A percentile compares a stretch with the other conserved stretches of the same genome.
Evolutionary conservation across 2,797 vertebrate genomes (phyloP).

Genomic region (Hemitrygon akajei): DNA sequence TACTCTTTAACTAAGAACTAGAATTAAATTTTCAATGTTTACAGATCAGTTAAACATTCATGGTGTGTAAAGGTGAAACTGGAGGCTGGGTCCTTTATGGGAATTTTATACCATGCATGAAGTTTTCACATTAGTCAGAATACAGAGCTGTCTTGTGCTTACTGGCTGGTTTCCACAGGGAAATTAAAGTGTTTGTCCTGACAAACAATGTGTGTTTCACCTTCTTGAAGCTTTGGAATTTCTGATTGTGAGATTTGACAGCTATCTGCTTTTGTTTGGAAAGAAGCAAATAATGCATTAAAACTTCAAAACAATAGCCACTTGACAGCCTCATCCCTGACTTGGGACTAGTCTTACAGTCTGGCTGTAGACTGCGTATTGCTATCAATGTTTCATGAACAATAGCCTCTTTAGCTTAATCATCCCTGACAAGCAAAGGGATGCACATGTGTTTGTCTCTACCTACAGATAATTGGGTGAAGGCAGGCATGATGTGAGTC

Average conservation of each 20-base stretch:
- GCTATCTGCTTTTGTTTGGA: background rate
- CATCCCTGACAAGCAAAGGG: slow-evolving; percentile 4
- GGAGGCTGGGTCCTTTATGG: background rate
- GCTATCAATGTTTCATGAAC: slow-evolving; percentile 12
- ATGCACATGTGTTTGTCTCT: background rate
- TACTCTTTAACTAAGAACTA: background rate
- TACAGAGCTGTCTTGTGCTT: background rate
- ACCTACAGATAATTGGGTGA: slow-evolving; percentile 4
- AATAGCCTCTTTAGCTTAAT: slow-evolving; percentile 14
- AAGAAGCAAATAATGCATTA: background rate
- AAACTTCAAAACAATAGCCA: background rate
- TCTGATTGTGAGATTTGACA: slow-evolving; percentile 14
- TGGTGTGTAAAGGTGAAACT: background rate
- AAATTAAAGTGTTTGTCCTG: slow-evolving; percentile 30
- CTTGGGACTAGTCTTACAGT: background rate
- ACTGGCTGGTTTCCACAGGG: background rate
- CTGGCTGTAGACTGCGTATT: background rate
- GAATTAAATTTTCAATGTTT: background rate
- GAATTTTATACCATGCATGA: background rate
- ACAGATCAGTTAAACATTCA: background rate
- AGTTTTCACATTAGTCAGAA: background rate
- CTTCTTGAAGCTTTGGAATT: background rate
- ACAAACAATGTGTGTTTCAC: background rate
- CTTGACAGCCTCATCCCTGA: background rate
- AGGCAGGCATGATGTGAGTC: background rate